A percentile compares a stretch with the other conserved stretches of the same genome.
phyloP scores from a whole-genome alignment of 1,140 invertebrate genomes.

The Sinella curviseta region DNA sequence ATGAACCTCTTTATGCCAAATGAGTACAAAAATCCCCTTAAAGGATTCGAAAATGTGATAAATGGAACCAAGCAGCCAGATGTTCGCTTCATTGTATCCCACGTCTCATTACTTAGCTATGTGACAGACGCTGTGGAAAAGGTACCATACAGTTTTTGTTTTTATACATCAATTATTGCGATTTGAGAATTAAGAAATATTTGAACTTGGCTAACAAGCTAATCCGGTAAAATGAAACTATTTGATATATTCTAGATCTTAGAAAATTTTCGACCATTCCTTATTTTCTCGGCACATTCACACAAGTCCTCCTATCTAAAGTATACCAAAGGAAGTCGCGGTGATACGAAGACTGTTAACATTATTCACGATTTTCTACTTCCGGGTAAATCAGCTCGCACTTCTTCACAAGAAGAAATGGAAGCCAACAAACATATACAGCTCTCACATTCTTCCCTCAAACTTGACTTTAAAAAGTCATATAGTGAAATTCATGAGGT shows the following conservation, averaged over 20 bases:
- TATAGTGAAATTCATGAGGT: conserved; percentile 69
- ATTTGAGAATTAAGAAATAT: too few relatives aligned
- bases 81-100: conserved; percentile 30
- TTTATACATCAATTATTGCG: too few relatives aligned
- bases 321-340: background rate
- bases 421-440: background rate
- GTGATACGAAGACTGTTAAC: conserved; percentile 52
- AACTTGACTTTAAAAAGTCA: background rate
- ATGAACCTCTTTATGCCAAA: conserved; percentile 39
- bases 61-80: conserved; percentile 29
- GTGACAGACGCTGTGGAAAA: conserved; percentile 24
- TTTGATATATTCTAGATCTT: conserved; percentile 64
- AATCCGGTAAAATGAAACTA: too few relatives aligned
- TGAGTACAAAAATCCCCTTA: conserved; percentile 34
- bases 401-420: background rate
- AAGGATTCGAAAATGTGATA: conserved; percentile 16
- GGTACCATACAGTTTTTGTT: background rate
- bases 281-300: conserved; percentile 83
- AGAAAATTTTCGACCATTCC: conserved; percentile 67
- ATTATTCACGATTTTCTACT: conserved; percentile 52
- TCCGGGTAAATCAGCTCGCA: background rate
- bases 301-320: conserved; percentile 60
- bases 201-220: too few relatives aligned
- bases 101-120: conserved; percentile 29
- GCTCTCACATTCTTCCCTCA: background rate